Evolutionary conservation across 2,113 vertebrate genomes (phyloP), one percentile per base, ranked within the genome.

Genomic region (Isurus oxyrinchus): DNA sequence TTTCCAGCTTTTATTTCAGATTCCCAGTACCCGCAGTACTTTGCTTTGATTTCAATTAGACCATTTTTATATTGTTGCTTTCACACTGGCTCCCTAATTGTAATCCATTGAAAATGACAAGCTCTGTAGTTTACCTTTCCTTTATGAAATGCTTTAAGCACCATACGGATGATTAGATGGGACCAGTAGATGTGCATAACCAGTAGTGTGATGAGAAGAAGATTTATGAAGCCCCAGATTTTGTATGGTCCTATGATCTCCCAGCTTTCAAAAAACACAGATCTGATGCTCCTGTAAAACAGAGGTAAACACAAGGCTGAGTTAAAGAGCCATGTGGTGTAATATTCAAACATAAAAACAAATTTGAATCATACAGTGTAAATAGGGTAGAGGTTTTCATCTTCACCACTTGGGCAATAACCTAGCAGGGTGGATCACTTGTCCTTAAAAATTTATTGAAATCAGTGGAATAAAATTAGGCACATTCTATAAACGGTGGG

Each of bases 121-220:
- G 59, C 35, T 63, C 57, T 19, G 5, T 16, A 23, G 21, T 72
- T 91, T 69, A 95, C 94, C 94, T 95, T 95, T 72, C 94, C 94
- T 72, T 95, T 95, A 35, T 95, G 94, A 95, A 95, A 95, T 55
- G 94, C 94, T 95, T 95, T 95, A 53, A 95, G 53, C 66, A 95
- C 94, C 94, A 95, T 95, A 19, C 94, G 94, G 27, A 95, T 95
- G 94, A 95, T 95, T 49, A 95, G 94, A 63, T 95, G 69, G 66
- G 94, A 95, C 94, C 94, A 95, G 44, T 95, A 95, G 94, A 95
- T 72, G 66, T 95, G 94, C 94, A 95, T 95, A 72, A 95, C 53
- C 94, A 55, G 67, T 21, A 95, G 66, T 2, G 67, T 95, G 94
- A 95, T 35, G 5, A 95, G 94, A 27, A 95, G 94, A 31, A 95